These are phyloP conservation scores for Serranus cabrilla DNA, from an alignment of 2,797 vertebrate species.

Conservation along the genomic window DNA sequence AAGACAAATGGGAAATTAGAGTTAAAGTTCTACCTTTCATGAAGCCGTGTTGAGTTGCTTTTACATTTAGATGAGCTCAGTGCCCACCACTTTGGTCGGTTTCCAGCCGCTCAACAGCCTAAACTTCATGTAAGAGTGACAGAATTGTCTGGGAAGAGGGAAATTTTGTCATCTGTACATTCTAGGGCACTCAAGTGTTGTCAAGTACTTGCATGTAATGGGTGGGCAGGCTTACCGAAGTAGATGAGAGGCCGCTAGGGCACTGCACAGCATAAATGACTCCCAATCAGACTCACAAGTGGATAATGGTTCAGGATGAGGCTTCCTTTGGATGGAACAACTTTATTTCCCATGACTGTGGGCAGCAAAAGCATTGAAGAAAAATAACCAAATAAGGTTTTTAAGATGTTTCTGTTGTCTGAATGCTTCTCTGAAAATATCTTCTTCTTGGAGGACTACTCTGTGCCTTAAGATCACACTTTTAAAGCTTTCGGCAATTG, in stretches of 20 bases:
- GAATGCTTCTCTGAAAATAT: conserved; percentile 14
- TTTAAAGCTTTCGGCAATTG: background rate
- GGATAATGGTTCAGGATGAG: conserved; percentile 63
- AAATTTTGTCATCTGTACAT: conserved; percentile 46
- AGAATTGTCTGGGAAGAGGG: conserved; percentile 41
- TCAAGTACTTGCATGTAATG: conserved; percentile 52
- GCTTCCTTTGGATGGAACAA: conserved; percentile 31
- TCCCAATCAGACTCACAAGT: conserved; percentile 60
- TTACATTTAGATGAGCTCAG: background rate
- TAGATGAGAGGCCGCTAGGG: conserved; percentile 49
- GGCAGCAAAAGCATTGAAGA: background rate
- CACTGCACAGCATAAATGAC: conserved; percentile 44
- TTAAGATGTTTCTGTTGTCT: conserved; percentile 19
- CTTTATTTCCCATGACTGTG: conserved; percentile 30
- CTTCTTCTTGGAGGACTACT: conserved; percentile 15
- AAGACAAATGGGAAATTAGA: background rate
- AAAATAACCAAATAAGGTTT: conserved; percentile 25
- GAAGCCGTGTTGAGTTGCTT: conserved; percentile 9
- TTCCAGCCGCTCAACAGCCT: conserved; percentile 10
- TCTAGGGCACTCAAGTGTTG: conserved; percentile 45
- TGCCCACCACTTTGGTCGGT: background rate
- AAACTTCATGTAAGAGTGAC: conserved; percentile 39
- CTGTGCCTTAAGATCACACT: background rate
- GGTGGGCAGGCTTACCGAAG: conserved; percentile 40
- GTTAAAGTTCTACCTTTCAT: background rate